phyloP scores from a whole-genome alignment of 2,113 vertebrate genomes.

The Triplophysa dalaica region DNA sequence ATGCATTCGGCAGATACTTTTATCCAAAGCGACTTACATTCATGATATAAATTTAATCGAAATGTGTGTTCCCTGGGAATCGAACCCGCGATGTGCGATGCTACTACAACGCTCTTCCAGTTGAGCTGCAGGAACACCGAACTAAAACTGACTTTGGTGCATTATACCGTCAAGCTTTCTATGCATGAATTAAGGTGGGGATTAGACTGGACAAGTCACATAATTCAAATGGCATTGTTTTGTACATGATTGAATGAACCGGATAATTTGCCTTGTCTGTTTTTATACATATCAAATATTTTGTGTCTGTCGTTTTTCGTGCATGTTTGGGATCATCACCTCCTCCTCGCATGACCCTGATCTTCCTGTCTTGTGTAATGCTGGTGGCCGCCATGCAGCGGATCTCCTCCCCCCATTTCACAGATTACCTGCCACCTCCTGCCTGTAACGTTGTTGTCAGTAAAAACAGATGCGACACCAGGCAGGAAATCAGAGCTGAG shows the following conservation, averaged over 20 bases:
- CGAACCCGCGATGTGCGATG: too few relatives aligned
- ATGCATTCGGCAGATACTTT: too few relatives aligned
- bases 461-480: constrained; percentile 36
- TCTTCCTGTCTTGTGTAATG: constrained; percentile 14
- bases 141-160: neutral
- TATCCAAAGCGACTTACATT: too few relatives aligned
- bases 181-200: constrained; percentile 18
- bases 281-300: constrained; percentile 29
- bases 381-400: neutral
- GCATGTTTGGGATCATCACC: constrained; percentile 17
- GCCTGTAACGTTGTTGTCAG: constrained; percentile 16
- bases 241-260: constrained; percentile 14
- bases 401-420: neutral
- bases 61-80: too few relatives aligned
- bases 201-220: constrained; percentile 13
- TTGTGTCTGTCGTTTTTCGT: neutral
- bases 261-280: constrained; percentile 29
- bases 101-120: too few relatives aligned
- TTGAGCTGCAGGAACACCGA: neutral
- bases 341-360: neutral
- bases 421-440: constrained; percentile 36
- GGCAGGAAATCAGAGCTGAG: constrained; percentile 23
- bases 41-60: too few relatives aligned
- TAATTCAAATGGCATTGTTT: constrained; percentile 15
- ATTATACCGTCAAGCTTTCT: neutral